phyloP scores from a whole-genome alignment of 2,797 vertebrate genomes.

The Halcyon leucocephala region DNA sequence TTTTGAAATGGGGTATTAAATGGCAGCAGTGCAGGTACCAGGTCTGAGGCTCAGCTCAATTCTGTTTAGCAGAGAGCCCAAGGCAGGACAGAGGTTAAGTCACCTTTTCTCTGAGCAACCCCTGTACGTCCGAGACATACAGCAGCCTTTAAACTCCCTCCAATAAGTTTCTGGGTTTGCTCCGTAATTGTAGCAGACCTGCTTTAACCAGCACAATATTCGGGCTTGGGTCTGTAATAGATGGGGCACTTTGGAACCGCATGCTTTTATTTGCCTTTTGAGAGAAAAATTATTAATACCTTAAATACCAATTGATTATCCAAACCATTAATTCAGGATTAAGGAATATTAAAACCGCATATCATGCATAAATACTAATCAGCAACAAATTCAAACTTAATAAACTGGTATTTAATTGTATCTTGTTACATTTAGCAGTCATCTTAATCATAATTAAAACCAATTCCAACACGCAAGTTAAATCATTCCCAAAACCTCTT shows the following conservation, averaged over 20 bases:
- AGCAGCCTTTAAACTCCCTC: not conserved
- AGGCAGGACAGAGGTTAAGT: not conserved
- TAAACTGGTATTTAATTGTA: conserved; percentile 55
- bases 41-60: not conserved
- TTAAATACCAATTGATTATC: conserved; percentile 40
- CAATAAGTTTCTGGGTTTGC: not conserved
- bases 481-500: conserved; percentile 25
- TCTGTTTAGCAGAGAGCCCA: not conserved
- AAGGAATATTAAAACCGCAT: conserved; percentile 28
- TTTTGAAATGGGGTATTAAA: not conserved
- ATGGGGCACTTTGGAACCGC: not conserved
- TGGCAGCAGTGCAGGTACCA: not conserved
- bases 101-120: not conserved
- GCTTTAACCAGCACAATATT: not conserved
- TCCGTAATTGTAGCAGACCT: not conserved
- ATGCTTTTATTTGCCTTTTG: conserved; percentile 1
- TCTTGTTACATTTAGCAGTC: conserved; percentile 67
- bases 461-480: conserved; percentile 40
- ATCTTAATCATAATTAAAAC: conserved; percentile 60
- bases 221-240: not conserved
- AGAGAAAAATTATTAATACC: conserved; percentile 17
- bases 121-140: not conserved
- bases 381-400: conserved; percentile 44
- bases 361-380: not conserved
- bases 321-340: conserved; percentile 52